Percentiles rank a stretch among this genome's conserved stretches.
Conservation (phyloP, 2,797 vertebrate genomes). For the Sebastes taczanowskii region DNA sequence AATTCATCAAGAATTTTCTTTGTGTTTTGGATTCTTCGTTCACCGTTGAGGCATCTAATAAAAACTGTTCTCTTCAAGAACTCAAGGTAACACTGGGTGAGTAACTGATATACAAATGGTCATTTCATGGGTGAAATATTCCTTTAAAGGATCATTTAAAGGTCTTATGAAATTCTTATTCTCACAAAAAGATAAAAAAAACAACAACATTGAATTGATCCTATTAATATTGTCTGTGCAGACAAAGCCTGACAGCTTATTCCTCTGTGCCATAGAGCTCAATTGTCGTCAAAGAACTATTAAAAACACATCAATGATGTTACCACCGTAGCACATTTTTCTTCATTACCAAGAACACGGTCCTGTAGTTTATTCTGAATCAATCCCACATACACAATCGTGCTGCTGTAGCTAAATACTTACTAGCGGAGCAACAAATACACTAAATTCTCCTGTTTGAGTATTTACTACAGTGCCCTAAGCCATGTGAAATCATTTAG, state of each 20-base stretch:
- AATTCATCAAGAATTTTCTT: no score
- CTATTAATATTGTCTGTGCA: background rate
- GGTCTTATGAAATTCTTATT: background rate
- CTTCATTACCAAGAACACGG: constrained; percentile 13
- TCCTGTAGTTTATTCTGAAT: background rate
- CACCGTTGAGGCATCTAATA: no score
- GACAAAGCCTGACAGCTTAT: background rate
- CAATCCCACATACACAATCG: background rate
- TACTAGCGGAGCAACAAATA: background rate
- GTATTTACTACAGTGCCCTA: background rate
- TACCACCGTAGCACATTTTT: background rate
- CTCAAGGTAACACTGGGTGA: no score
- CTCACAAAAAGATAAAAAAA: background rate
- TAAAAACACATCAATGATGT: constrained; percentile 37
- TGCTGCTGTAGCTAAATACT: background rate
- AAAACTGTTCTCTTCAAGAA: no score
- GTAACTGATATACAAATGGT: no score
- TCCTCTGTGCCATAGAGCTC: constrained; percentile 1
- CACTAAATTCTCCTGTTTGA: background rate
- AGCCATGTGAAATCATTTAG: background rate
- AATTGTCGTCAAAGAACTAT: constrained; percentile 12
- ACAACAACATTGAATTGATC: background rate
- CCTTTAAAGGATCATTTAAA: no score
- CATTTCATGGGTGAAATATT: no score
- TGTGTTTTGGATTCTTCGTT: no score